Percentiles rank a stretch among this genome's conserved stretches.
These are phyloP conservation scores for Paramuricea clavata DNA, from an alignment of 92 coral and sea anemone genomes.

Conservation along the genomic window DNA sequence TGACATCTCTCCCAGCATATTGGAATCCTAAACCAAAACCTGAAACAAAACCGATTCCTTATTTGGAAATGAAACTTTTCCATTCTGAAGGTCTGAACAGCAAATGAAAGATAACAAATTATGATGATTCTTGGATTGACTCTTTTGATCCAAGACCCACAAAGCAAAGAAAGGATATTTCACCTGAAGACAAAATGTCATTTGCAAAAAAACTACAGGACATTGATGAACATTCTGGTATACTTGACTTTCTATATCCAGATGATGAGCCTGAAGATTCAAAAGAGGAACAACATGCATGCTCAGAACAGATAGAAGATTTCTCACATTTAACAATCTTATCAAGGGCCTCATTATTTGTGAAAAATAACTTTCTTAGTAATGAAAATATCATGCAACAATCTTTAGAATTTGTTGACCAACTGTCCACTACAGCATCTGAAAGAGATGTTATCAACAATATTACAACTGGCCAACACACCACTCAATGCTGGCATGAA, in stretches of 20 bases:
- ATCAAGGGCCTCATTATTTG: too few relatives aligned
- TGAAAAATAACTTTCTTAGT: too few relatives aligned
- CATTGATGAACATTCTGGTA: conserved; percentile 70
- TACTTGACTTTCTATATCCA: too few relatives aligned
- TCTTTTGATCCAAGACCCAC: conserved; percentile 74
- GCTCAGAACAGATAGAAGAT: conserved; percentile 29
- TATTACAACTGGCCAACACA: conserved; percentile 69
- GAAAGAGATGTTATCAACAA: conserved; percentile 33
- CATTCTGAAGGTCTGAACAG: conserved; percentile 51
- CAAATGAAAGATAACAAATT: conserved; percentile 59
- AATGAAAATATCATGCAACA: too few relatives aligned
- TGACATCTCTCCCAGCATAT: conserved; percentile 71
- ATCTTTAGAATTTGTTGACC: too few relatives aligned
- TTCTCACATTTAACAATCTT: conserved; percentile 54
- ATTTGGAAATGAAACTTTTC: conserved; percentile 46
- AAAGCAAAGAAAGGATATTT: conserved; percentile 66
- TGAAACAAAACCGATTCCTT: conserved; percentile 64
- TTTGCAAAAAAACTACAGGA: conserved; percentile 63
- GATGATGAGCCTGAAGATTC: neutral
- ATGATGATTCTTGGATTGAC: conserved; percentile 78
- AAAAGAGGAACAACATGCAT: too few relatives aligned
- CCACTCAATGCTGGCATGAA: conserved; percentile 66
- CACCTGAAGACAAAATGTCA: conserved; percentile 30
- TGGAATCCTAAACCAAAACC: conserved; percentile 80
- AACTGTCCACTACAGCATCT: too few relatives aligned